Evolutionary conservation across 1,140 invertebrate genomes (phyloP).

Genomic region (Rhyacophila brunnea): DNA sequence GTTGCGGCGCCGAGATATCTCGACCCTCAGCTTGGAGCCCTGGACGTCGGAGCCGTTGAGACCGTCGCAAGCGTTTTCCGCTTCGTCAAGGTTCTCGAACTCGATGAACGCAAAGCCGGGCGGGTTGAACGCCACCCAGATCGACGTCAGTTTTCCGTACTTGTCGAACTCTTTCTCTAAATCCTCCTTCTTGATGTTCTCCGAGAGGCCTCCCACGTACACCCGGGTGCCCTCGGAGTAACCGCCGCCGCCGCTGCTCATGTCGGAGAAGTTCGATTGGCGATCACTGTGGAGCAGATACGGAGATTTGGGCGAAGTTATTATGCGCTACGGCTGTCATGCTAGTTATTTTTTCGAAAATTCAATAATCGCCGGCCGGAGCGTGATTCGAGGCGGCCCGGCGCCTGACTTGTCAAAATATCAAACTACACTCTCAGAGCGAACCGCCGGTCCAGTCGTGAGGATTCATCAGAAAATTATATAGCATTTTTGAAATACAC

Average conservation of each 20-base stretch:
- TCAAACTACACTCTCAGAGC: too few relatives aligned
- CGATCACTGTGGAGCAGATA: conserved; percentile 22
- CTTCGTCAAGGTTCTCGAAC: conserved; percentile 93
- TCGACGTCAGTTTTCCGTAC: conserved; percentile 91
- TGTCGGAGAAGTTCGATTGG: conserved; percentile 4
- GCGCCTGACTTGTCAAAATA: too few relatives aligned
- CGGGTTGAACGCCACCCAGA: conserved; percentile 79
- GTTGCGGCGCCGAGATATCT: conserved; percentile 37
- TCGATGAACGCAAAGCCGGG: conserved; percentile 97
- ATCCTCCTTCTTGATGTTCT: conserved; percentile 85
- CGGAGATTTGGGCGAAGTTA: conserved; percentile 15
- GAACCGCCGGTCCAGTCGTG: too few relatives aligned
- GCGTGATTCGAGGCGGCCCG: too few relatives aligned
- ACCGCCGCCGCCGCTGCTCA: conserved; percentile 12
- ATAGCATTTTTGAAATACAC: too few relatives aligned
- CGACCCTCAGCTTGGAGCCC: conserved; percentile 67
- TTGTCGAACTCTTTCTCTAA: conserved; percentile 81
- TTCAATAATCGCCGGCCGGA: too few relatives aligned
- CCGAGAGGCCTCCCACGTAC: conserved; percentile 80
- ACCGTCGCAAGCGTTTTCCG: conserved; percentile 87
- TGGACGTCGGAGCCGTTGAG: conserved; percentile 85
- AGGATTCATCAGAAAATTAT: too few relatives aligned
- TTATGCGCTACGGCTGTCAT: too few relatives aligned
- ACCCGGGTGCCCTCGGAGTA: conserved; percentile 66
- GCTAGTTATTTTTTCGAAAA: too few relatives aligned